Conservation (phyloP, 2,888 invertebrate species). For the Leucophenga maculata region DNA sequence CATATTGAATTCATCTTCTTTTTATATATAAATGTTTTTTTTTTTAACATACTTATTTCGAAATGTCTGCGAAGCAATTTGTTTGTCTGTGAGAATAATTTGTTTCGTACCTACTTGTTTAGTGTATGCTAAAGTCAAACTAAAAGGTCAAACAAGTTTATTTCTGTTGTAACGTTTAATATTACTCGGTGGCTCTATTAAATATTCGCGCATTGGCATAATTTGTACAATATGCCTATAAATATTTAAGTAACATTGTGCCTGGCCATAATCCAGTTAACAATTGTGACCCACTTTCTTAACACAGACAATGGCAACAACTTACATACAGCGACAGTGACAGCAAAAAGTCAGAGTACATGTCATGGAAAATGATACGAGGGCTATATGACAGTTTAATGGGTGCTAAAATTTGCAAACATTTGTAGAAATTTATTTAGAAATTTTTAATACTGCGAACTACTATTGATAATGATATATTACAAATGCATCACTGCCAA, state of each 20-base stretch:
- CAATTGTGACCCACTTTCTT: constrained; percentile 43
- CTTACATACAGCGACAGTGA: constrained; percentile 33
- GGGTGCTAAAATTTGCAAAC: constrained; percentile 18
- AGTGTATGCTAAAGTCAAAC: too few relatives aligned
- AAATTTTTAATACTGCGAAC: too few relatives aligned
- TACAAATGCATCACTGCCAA: too few relatives aligned
- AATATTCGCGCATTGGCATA: too few relatives aligned
- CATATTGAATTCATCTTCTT: neutral
- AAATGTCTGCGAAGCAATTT: constrained; percentile 8
- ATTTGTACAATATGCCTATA: neutral
- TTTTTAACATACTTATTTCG: neutral
- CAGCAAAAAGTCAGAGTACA: constrained; percentile 40
- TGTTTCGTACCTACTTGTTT: too few relatives aligned
- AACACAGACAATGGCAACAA: constrained; percentile 28
- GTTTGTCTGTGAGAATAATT: neutral
- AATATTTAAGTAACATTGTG: constrained; percentile 41
- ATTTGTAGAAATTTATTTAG: too few relatives aligned
- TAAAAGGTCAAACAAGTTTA: too few relatives aligned
- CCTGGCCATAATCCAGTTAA: constrained; percentile 47
- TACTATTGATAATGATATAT: too few relatives aligned
- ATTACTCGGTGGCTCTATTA: too few relatives aligned
- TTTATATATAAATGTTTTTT: too few relatives aligned
- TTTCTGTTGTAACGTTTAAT: too few relatives aligned
- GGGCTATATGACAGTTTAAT: neutral
- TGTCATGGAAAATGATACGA: neutral